Percentiles rank a stretch among this genome's conserved stretches.
These are phyloP conservation scores for Pipistrellus nathusii DNA, from an alignment of 2,797 vertebrate species.

Conservation along the genomic window DNA sequence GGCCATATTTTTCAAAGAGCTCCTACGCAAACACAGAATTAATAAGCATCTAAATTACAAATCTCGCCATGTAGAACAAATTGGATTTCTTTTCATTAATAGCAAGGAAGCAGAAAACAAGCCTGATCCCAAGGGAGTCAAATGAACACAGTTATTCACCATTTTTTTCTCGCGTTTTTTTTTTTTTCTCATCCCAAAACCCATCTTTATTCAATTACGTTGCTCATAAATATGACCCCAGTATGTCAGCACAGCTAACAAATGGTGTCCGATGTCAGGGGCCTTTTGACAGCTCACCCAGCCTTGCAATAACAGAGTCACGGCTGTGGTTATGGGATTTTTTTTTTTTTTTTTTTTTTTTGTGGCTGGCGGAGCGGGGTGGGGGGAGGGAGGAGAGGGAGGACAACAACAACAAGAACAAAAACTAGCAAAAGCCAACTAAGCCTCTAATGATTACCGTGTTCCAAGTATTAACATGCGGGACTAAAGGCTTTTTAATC, in stretches of 20 bases:
- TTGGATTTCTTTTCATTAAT: conserved; percentile 88
- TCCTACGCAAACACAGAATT: conserved; percentile 81
- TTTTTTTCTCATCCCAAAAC: conserved; percentile 76
- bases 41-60: conserved; percentile 88
- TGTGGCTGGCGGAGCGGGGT: not conserved
- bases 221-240: conserved; percentile 58
- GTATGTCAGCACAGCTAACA: conserved; percentile 71
- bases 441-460: conserved; percentile 56
- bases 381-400: too few relatives aligned
- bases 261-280: not conserved
- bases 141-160: conserved; percentile 83
- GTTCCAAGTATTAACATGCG: conserved; percentile 39
- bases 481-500: conserved; percentile 42
- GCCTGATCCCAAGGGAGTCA: conserved; percentile 78
- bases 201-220: conserved; percentile 85
- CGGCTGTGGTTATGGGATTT: not conserved
- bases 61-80: conserved; percentile 88
- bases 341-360: not conserved
- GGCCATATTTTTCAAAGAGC: conserved; percentile 80
- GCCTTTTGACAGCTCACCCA: conserved; percentile 26
- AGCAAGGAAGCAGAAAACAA: conserved; percentile 89
- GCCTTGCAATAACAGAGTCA: conserved; percentile 30
- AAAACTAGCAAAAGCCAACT: conserved; percentile 51
- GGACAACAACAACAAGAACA: not conserved
- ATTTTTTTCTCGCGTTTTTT: conserved; percentile 77